Percentiles rank a stretch among this genome's conserved stretches.
These are phyloP conservation scores for Alectoris magna DNA, from an alignment of 2,797 vertebrate genomes.

Conservation along the genomic window DNA sequence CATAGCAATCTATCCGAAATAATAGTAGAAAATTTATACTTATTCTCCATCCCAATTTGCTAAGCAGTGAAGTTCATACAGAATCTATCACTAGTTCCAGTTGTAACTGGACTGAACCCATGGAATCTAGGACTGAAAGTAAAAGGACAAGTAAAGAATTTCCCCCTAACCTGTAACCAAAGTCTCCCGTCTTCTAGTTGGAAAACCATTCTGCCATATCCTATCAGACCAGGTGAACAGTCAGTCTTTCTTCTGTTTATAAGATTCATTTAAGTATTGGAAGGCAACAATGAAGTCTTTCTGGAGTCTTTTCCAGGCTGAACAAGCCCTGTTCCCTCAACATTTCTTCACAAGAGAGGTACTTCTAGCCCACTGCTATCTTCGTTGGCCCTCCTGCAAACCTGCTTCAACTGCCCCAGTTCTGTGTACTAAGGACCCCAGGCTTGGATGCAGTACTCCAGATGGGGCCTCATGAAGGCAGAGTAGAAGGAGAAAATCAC, in stretches of 20 bases:
- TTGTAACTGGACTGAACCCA: background rate
- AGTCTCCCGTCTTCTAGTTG: background rate
- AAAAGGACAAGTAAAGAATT: background rate
- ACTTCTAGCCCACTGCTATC: background rate
- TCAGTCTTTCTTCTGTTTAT: background rate
- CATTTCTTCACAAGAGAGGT: background rate
- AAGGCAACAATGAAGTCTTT: background rate
- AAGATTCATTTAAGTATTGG: background rate
- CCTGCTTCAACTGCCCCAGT: background rate
- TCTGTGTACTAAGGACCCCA: background rate
- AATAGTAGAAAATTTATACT: background rate
- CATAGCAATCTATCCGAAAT: background rate
- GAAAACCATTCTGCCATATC: background rate
- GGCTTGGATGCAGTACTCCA: background rate
- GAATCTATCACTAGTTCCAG: background rate
- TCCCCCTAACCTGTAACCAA: background rate
- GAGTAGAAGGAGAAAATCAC: too few relatives aligned
- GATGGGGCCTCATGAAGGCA: too few relatives aligned
- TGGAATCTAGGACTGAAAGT: background rate
- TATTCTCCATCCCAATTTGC: background rate
- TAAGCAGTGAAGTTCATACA: background rate
- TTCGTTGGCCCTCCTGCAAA: background rate
- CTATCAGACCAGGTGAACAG: background rate
- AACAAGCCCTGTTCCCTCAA: background rate
- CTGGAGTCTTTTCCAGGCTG: background rate